phyloP scores from a whole-genome alignment of 2,888 invertebrate genomes.

The Blera fallax region DNA sequence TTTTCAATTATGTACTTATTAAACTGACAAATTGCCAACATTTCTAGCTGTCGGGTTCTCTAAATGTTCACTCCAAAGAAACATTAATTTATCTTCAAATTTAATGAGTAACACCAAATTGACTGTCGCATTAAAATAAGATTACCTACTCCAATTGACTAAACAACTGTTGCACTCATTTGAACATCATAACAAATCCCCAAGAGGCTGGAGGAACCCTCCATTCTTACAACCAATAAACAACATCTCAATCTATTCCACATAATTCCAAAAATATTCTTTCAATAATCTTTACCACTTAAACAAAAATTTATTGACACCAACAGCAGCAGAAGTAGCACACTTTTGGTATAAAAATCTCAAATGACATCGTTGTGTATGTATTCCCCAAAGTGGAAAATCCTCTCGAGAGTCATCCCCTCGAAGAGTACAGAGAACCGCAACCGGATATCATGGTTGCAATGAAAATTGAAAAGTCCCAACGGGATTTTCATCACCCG shows the following conservation, averaged over 20 bases:
- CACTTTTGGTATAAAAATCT: conserved; percentile 54
- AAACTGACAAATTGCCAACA: no score
- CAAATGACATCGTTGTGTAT: conserved; percentile 48
- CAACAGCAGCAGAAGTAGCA: conserved; percentile 54
- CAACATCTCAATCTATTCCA: conserved; percentile 17
- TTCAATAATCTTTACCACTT: conserved; percentile 58
- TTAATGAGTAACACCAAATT: not conserved
- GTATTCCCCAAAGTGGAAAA: conserved; percentile 68
- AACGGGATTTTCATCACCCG: conserved; percentile 62
- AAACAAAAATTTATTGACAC: conserved; percentile 68
- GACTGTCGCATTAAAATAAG: not conserved
- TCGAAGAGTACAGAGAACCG: conserved; percentile 40
- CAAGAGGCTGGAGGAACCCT: not conserved
- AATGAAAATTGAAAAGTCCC: conserved; percentile 54
- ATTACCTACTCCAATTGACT: not conserved
- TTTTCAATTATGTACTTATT: no score
- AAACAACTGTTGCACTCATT: conserved; percentile 49
- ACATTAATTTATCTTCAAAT: no score
- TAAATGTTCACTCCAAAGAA: no score
- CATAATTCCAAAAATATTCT: conserved; percentile 43
- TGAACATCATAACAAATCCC: conserved; percentile 11
- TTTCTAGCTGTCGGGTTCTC: no score
- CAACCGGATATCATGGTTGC: conserved; percentile 67
- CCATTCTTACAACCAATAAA: conserved; percentile 9
- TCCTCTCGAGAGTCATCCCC: conserved; percentile 40